Evolutionary conservation across 2,797 vertebrate species (phyloP).

Genomic region (Sparidentex hasta): DNA sequence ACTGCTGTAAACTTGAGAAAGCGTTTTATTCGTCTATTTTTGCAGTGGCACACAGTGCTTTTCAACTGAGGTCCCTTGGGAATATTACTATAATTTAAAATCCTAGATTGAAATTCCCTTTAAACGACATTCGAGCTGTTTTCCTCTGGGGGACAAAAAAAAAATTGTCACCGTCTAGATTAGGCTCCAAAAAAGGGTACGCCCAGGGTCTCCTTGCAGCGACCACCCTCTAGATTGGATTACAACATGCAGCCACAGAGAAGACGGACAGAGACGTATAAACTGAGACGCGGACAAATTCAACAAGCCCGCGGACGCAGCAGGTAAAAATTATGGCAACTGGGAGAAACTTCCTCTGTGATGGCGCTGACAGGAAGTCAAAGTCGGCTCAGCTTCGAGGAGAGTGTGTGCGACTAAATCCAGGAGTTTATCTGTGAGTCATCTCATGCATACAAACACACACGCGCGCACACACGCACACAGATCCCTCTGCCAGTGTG

Average conservation of each 20-base stretch:
- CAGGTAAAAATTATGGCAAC: constrained; percentile 13
- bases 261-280: constrained; percentile 34
- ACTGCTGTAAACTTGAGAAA: not conserved
- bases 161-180: constrained; percentile 33
- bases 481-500: not conserved
- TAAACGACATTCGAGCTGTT: not conserved
- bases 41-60: not conserved
- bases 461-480: not conserved
- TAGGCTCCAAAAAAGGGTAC: constrained; percentile 21
- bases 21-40: constrained; percentile 12
- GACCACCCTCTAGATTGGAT: constrained; percentile 50
- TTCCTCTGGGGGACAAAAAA: constrained; percentile 12
- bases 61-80: no score
- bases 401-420: constrained; percentile 46
- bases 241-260: constrained; percentile 41
- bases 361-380: constrained; percentile 35
- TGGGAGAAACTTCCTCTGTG: constrained; percentile 40
- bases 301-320: constrained; percentile 30
- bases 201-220: constrained; percentile 48
- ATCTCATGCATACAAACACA: constrained; percentile 42
- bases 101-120: not conserved
- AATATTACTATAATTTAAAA: constrained; percentile 23
- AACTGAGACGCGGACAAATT: constrained; percentile 47
- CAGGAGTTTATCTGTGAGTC: constrained; percentile 51
- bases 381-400: constrained; percentile 28